These are phyloP conservation scores for Scaptomyza pallida DNA, from an alignment of 1,140 invertebrate species.

Conservation along the genomic window DNA sequence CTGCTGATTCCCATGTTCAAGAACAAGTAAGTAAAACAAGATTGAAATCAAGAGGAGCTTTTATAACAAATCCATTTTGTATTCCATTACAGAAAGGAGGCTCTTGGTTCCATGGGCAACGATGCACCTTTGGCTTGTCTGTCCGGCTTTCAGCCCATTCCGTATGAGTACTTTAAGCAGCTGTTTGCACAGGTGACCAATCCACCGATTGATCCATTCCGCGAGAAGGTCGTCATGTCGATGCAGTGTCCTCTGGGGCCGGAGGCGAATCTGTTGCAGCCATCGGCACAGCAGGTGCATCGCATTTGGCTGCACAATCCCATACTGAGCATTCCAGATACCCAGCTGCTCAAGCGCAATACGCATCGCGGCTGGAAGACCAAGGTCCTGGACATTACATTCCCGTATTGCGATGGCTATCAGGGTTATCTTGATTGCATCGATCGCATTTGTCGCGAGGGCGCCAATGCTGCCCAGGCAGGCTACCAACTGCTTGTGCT, in stretches of 20 bases:
- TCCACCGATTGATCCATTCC: constrained; percentile 99
- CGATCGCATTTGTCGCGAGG: constrained; percentile 92
- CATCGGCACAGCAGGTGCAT: constrained; percentile 94
- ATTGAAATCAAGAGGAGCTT: not conserved
- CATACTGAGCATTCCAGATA: constrained; percentile 95
- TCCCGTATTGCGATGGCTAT: constrained; percentile 89
- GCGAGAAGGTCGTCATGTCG: constrained; percentile 99
- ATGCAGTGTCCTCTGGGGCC: constrained; percentile 96
- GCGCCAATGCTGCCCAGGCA: constrained; percentile 90
- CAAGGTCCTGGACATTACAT: constrained; percentile 96
- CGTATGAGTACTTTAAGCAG: constrained; percentile 99
- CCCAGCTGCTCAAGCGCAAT: constrained; percentile 94
- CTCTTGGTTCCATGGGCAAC: constrained; percentile 99
- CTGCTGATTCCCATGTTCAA: constrained; percentile 98
- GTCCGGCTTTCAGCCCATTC: constrained; percentile 96
- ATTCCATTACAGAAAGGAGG: constrained; percentile 93
- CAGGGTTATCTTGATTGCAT: constrained; percentile 91
- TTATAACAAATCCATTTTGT: not conserved
- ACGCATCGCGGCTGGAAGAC: constrained; percentile 96
- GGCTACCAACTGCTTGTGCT: constrained; percentile 95
- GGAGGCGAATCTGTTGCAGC: constrained; percentile 96
- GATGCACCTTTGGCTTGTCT: constrained; percentile 98
- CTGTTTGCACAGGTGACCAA: constrained; percentile 99
- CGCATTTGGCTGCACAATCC: constrained; percentile 97
- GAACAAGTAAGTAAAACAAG: constrained; percentile 87